Evolutionary conservation across 2,797 vertebrate genomes (phyloP).

Genomic region (Microtus californicus): DNA sequence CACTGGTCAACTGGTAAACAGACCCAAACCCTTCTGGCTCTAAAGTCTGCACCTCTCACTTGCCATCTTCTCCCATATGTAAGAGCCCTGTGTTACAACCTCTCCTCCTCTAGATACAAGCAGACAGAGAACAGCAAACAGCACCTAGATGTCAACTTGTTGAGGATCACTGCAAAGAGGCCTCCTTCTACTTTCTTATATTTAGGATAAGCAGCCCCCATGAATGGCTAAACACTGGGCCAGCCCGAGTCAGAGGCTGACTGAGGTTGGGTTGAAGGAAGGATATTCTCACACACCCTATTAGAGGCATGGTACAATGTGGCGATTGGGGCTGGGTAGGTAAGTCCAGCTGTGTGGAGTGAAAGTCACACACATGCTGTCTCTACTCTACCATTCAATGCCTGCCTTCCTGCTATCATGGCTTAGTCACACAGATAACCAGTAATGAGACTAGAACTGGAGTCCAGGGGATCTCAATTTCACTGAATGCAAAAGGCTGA

Average conservation of each 20-base stretch:
- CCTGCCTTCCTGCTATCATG: background rate
- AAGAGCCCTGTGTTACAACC: background rate
- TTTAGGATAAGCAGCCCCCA: background rate
- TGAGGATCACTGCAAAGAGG: background rate
- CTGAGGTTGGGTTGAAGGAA: background rate
- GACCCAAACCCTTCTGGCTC: background rate
- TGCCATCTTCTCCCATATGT: background rate
- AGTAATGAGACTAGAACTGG: background rate
- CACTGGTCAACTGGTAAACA: background rate
- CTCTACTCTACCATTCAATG: background rate
- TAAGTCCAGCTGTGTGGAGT: too few species aligned
- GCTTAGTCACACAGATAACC: background rate
- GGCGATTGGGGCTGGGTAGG: background rate
- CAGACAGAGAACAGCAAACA: background rate
- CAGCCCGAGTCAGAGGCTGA: background rate
- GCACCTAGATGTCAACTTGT: background rate
- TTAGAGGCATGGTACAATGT: background rate
- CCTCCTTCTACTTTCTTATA: background rate
- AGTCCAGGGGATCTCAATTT: background rate
- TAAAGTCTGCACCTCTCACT: background rate
- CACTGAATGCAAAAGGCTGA: background rate
- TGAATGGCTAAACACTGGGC: background rate
- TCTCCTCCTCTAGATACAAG: background rate
- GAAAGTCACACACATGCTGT: background rate
- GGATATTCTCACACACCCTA: rapidly evolving